Evolutionary conservation across 92 coral and sea anemone species (phyloP).

Genomic region (Pocillopora grandis): DNA sequence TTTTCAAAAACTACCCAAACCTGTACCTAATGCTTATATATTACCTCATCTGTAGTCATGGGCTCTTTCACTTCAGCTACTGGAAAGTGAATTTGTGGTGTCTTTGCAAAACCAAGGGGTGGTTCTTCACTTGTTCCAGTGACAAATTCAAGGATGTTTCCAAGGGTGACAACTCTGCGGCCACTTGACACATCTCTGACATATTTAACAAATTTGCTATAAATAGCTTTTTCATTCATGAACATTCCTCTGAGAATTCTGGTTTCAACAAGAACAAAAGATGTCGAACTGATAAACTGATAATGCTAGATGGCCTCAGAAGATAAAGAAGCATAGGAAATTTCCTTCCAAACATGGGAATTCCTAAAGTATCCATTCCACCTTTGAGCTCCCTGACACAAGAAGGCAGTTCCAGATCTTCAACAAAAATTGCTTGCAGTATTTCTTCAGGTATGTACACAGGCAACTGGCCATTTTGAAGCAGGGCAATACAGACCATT

Average conservation of each 20-base stretch:
- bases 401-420: constrained; percentile 37
- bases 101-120: constrained; percentile 15
- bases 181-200: constrained; percentile 56
- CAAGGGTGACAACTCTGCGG: background rate
- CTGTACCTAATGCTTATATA: background rate
- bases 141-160: constrained; percentile 3
- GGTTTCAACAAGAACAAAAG: constrained; percentile 41
- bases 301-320: constrained; percentile 45
- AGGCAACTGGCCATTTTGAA: constrained; percentile 55
- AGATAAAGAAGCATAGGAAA: constrained; percentile 33
- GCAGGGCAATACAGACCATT: constrained; percentile 47
- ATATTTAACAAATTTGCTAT: constrained; percentile 47
- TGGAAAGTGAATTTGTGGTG: constrained; percentile 16
- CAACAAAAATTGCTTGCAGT: constrained; percentile 40
- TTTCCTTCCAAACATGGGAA: constrained; percentile 36
- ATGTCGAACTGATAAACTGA: constrained; percentile 36
- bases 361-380: constrained; percentile 48
- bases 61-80: constrained; percentile 9
- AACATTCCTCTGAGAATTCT: constrained; percentile 44
- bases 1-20: background rate
- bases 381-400: constrained; percentile 25
- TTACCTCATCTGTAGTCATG: constrained; percentile 10
- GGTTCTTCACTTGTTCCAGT: constrained; percentile 36
- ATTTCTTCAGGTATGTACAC: constrained; percentile 56
- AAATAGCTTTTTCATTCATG: constrained; percentile 17